Base-by-base conservation (phyloP, 64 coral and sea anemone species). In the Montipora cactus region DNA sequence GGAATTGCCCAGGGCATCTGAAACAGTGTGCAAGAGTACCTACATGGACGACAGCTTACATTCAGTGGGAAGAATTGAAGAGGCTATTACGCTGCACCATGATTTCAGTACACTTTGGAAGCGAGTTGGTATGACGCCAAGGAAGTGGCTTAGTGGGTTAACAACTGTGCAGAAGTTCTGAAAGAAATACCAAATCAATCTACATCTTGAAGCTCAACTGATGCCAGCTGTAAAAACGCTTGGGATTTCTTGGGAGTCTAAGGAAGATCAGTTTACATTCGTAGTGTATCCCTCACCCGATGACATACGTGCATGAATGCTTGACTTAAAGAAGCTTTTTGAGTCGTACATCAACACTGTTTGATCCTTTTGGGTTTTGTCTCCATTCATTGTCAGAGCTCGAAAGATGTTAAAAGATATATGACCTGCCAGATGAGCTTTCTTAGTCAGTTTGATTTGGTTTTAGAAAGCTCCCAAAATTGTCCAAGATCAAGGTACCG, bases 391-490 rank as follows among this genome's bases (percentile, higher is more conserved):
- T 77, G 44, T 93, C 45, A 51, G 92, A 4, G 92, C 84, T 11
- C 79, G 71, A 25, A 93, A 87, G 8, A 78, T 88, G 21, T 76
- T 93, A 47, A 82, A 93, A 79, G 76, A 79, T 8, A 87, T 93
- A 10, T 88, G 92, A 76, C 59, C 75, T 7, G 71, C 50, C 22
- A 77, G 82, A 1, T 20, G 92, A 93, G 64, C 88, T 37, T 22
- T 21, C 48, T 5, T 61, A 77, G 79, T 9, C 15, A 58, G 72
- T 52, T 10, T 12, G 7, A 59, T 22, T 78, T 11, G 87, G 91
- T 72, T 87, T 93, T 20, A n/a, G n/a, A n/a, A n/a, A n/a, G n/a
- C n/a, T 93, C 22, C 66, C 53, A 2, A 3, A 74, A 0, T 51
- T 93, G 19, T 23, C 47, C 7, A 59, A 51, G 3, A 45, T 93